Base-by-base conservation (phyloP, 1,140 invertebrate genomes). In the Euwallacea similis region DNA sequence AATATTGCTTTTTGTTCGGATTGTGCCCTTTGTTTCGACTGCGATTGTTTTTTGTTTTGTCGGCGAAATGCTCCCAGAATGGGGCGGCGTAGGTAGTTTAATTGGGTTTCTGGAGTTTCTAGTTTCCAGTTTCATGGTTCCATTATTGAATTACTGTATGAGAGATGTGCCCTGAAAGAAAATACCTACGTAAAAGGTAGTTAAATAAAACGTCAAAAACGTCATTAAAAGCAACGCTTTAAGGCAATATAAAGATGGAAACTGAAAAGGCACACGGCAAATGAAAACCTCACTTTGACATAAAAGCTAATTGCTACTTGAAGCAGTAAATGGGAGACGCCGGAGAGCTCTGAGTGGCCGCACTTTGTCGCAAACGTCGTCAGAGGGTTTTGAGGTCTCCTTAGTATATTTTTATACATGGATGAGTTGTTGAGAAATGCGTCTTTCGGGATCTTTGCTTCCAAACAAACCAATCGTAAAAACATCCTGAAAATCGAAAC, bases 1-100 rank as follows among this genome's bases (percentile, higher is more conserved):
- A 73, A 75, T 79, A 79, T 80, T 76, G 79, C 78, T 80, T 81
- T 81, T 81, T 79, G 80, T 81, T 77, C 76, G 76, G 77, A 80
- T 81, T 81, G 79, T 81, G 77, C 70, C 75, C 73, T 79, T 81
- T 81, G 78, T 80, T 78, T 76, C 66, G 55, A 70, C 58, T 78
- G 65, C 71, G 76, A 79, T 79, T 79, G 78, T 79, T 76, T 80
- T 79, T 79, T 78, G 74, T 79, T 74, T 65, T 74, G 72, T 75
- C 75, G 64, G 73, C 21, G 21, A 33, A 33, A 33, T 33, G 21
- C 21, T 33, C 21, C 21, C 21, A 33, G 61, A 63, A 63, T 63
- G 16, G 61, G 61, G 44, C 6, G 61, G 74, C 47, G 21, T 33
- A 77, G 78, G 79, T 80, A 77, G 78, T 80, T 80, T 80, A 79